Evolutionary conservation across 2,888 invertebrate genomes (phyloP), one percentile per base, ranked within the genome.

Genomic region (Coenonympha arcania): DNA sequence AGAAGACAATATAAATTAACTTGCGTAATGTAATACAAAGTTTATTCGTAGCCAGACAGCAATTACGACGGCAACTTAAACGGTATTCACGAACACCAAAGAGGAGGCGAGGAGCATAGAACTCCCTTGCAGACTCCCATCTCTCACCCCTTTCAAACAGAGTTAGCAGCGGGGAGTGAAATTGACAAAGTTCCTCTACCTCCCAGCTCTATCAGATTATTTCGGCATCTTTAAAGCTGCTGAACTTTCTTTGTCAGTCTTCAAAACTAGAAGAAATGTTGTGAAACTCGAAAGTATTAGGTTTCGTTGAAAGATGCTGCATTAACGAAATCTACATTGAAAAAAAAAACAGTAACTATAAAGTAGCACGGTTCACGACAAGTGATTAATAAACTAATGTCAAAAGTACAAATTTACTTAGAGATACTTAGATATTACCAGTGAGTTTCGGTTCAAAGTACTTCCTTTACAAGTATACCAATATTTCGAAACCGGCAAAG

Each of bases 1-100:
- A 79, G 77, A 79, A 79, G 77, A 73, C 66, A 78, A 76, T 76
- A 83, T 81, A 84, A 83, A 84, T 83, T 79, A 83, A 79, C 70
- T 79, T 69, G 71, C 71, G 76, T 84, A 83, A 81, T 79, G 81
- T 82, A 77, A 83, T 80, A 83, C 81, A 82, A 83, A 81, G 77
- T 84, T 85, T 80, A 83, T 77, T 82, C 76, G 65, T 68, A 79
- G 78, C 77, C 79, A 82, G 81, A 83, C 83, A 81, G 81, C 79
- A 86, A 85, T 85, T 84, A 83, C 75, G 76, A 64, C 64, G 71
- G 72, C 73, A 85, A 84, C 73, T 85, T 72, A 76, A 79, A 76
- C 79, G 75, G 79, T 76, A 79, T 84, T 85, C 83, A 77, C 74
- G 73, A 81, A 79, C 75, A 76, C 73, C 73, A 72, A 76, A 75